Conservation (phyloP, 2,888 invertebrate species). For the Cordilura impudica region DNA sequence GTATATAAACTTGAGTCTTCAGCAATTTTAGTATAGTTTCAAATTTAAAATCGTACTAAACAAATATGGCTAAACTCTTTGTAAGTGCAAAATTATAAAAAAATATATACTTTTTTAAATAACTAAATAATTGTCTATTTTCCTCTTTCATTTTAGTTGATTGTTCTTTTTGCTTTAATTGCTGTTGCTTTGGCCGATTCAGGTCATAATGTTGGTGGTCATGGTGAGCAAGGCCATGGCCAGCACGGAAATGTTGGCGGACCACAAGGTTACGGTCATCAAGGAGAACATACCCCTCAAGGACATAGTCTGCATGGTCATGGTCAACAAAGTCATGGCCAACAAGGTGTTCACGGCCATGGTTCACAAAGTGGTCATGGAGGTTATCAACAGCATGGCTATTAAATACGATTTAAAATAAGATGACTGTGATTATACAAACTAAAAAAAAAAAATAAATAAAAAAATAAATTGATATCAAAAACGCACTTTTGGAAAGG, state of each 20-base stretch:
- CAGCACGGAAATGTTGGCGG: slow-evolving; percentile 42
- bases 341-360: slow-evolving; percentile 44
- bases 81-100: slow-evolving; percentile 62
- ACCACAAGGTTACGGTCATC: slow-evolving; percentile 57
- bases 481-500: no score
- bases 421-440: no score
- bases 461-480: no score
- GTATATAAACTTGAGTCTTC: not conserved
- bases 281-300: no score
- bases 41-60: slow-evolving; percentile 1
- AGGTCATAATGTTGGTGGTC: slow-evolving; percentile 27
- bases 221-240: no score
- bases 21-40: not conserved
- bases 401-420: no score
- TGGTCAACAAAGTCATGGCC: slow-evolving; percentile 19
- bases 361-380: slow-evolving; percentile 60
- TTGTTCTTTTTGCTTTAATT: slow-evolving; percentile 66
- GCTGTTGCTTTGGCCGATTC: slow-evolving; percentile 64
- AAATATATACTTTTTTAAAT: not conserved
- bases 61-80: slow-evolving; percentile 64
- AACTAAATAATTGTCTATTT: not conserved
- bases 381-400: slow-evolving; percentile 8
- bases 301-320: slow-evolving; percentile 48
- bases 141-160: slow-evolving; percentile 42
- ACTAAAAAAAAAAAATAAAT: no score